These are phyloP conservation scores for Trichogramma evanescens DNA, from an alignment of 2,888 invertebrate genomes.

Conservation along the genomic window DNA sequence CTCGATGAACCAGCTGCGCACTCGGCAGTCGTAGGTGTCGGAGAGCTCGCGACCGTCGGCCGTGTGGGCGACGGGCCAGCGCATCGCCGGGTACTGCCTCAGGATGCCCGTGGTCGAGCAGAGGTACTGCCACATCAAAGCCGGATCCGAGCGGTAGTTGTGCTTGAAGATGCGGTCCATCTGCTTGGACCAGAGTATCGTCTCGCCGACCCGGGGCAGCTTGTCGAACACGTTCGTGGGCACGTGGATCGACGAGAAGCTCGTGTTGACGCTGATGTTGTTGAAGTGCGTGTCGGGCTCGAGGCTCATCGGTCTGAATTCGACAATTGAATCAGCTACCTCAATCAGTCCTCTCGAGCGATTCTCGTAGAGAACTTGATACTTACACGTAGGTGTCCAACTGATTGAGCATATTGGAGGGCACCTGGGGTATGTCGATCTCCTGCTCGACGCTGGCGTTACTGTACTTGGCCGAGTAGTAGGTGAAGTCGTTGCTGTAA, in stretches of 20 bases:
- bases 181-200: slow-evolving; percentile 86
- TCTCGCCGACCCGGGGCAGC: slow-evolving; percentile 58
- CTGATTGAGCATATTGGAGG: background rate
- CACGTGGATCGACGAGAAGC: slow-evolving; percentile 81
- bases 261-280: slow-evolving; percentile 72
- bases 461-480: slow-evolving; percentile 80
- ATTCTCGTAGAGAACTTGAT: background rate
- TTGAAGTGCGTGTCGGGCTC: slow-evolving; percentile 77
- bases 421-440: too few relatives aligned
- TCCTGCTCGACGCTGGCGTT: slow-evolving; percentile 32
- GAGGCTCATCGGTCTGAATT: slow-evolving; percentile 55
- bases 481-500: slow-evolving; percentile 49
- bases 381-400: background rate
- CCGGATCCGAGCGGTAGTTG: slow-evolving; percentile 80
- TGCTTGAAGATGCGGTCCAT: slow-evolving; percentile 76
- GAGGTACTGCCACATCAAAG: slow-evolving; percentile 95
- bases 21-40: slow-evolving; percentile 88
- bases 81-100: slow-evolving; percentile 74
- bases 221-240: slow-evolving; percentile 86
- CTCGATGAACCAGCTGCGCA: slow-evolving; percentile 92
- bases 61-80: slow-evolving; percentile 28
- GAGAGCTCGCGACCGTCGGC: slow-evolving; percentile 31
- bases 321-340: too few relatives aligned
- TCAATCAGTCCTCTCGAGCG: too few relatives aligned
- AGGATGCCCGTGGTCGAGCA: slow-evolving; percentile 90